Base-by-base conservation (phyloP, 2,888 invertebrate species). In the Lithophane leautieri region DNA sequence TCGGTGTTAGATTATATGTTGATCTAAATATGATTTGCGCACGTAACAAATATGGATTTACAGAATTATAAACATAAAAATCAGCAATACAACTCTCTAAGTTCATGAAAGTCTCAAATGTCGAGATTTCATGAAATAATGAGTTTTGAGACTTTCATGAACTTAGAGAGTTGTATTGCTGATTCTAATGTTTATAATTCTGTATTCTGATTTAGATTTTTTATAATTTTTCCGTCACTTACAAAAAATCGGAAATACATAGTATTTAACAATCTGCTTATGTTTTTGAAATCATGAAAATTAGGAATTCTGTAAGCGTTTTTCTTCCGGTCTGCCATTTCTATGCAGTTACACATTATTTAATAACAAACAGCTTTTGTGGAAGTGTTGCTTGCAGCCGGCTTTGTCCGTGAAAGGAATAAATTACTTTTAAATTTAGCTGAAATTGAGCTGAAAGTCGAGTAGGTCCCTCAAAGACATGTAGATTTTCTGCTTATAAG, bases 371-470 rank as follows among this genome's bases (percentile, higher is more conserved):
- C 47, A 44, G 62, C 44, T 34, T 78, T 62, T 40, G 8, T 44
- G 14, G 25, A 62, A 79, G 58, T 68, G 63, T 65, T 68, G n/a
- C 42, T 52, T 14, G n/a, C 63, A 78, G 44, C 34, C 9, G 28
- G 67, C n/a, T 58, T 16, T 28, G 68, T 60, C 25, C 79, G 79
- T 74, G 79, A 74, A 44, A 63, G 12, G 58, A 79, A 79, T 79
- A 79, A 79, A 79, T 79, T 68, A 73, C 52, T 68, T 68, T 68
- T 28, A 56, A 73, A 67, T 28, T 12, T 44, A 40, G 14, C 56
- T 25, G 42, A 67, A 79, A 52, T 58, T 60, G 28, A 63, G 62
- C 58, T 44, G 34, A 58, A 74, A 60, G 40, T 68, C 63, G 25
- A 8, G 44, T 28, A 34, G 34, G 34, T 34, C 50, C 14, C 16